Conservation (phyloP, 2,113 vertebrate species). For the Pedionomus torquatus region DNA sequence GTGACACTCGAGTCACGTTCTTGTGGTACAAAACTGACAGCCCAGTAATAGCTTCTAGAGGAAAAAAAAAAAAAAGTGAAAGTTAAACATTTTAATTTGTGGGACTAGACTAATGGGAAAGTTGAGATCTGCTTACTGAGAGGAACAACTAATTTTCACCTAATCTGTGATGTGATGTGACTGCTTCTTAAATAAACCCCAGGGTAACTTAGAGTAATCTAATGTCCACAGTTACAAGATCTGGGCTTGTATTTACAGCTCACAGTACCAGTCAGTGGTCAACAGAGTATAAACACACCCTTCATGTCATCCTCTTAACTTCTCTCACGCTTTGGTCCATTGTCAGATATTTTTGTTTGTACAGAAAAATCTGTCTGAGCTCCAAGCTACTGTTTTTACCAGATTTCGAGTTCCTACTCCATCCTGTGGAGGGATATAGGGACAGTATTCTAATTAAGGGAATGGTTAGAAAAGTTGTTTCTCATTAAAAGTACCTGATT, state of each 20-base stretch:
- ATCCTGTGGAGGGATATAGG: neutral
- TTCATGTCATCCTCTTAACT: neutral
- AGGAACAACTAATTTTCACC: neutral
- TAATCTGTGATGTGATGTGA: neutral
- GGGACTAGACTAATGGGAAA: neutral
- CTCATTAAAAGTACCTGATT: neutral
- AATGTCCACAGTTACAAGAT: neutral
- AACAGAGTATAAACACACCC: neutral
- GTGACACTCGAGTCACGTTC: neutral
- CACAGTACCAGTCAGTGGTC: neutral
- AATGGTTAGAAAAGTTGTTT: neutral
- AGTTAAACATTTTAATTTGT: neutral
- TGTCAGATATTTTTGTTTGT: neutral
- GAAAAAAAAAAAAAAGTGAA: neutral
- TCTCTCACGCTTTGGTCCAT: neutral
- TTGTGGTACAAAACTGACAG: neutral
- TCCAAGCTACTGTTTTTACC: neutral
- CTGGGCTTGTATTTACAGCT: neutral
- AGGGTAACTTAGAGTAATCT: neutral
- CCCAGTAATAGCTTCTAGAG: neutral
- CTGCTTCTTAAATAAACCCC: neutral
- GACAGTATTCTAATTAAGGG: neutral
- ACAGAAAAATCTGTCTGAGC: neutral
- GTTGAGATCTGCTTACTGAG: neutral
- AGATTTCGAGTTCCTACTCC: neutral